Evolutionary conservation across 2,797 vertebrate genomes (phyloP).

Genomic region (Huso huso): DNA sequence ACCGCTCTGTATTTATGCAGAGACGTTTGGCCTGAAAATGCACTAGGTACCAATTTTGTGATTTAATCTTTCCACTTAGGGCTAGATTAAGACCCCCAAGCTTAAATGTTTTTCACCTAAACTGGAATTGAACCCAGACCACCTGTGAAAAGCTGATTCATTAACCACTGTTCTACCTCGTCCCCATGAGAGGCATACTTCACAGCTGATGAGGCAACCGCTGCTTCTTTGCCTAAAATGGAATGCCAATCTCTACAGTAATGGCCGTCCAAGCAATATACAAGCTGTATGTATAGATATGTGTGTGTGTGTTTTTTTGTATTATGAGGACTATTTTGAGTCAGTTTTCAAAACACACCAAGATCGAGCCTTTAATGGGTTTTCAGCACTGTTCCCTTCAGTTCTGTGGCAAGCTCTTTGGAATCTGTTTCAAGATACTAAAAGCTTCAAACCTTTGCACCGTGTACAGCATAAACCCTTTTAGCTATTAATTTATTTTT

Average conservation of each 20-base stretch:
- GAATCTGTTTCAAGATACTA: background rate
- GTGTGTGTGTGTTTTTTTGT: background rate
- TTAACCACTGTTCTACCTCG: too few species aligned
- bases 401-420: background rate
- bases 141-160: too few species aligned
- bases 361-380: background rate
- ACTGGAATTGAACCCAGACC: too few species aligned
- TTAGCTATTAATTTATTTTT: background rate
- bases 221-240: background rate
- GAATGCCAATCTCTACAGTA: background rate
- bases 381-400: background rate
- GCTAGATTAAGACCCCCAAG: too few species aligned
- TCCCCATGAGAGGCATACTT: too few species aligned
- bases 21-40: too few species aligned
- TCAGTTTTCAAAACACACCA: background rate
- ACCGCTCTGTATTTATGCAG: too few species aligned
- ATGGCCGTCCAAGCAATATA: background rate
- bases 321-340: background rate
- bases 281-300: background rate
- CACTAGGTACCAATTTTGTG: too few species aligned
- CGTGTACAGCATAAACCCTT: background rate
- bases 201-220: too few species aligned
- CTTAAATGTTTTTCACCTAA: too few species aligned
- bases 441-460: background rate
- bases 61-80: too few species aligned